These are phyloP conservation scores for Limnephilus lunatus DNA, from an alignment of 2,888 invertebrate genomes.

Conservation along the genomic window DNA sequence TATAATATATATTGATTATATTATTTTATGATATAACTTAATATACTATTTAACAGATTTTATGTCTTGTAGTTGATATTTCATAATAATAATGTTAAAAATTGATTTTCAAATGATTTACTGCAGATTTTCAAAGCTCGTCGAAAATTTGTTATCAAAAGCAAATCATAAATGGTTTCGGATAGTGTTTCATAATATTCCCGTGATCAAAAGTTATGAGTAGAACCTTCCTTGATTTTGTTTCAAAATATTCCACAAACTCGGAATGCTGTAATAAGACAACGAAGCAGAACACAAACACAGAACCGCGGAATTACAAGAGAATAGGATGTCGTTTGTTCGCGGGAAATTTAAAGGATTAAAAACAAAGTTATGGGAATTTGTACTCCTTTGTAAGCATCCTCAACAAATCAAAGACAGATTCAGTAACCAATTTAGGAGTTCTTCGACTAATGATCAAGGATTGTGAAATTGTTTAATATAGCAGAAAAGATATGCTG, in stretches of 20 bases:
- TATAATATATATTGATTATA: no score
- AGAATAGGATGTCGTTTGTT: not conserved
- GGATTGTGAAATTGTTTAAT: no score
- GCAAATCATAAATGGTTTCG: no score
- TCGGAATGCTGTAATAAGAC: not conserved
- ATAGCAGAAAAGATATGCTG: no score
- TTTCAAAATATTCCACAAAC: not conserved
- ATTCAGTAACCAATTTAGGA: not conserved
- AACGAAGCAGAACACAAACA: not conserved
- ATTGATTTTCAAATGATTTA: no score
- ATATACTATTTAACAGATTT: no score
- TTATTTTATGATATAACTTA: no score
- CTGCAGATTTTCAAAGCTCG: no score
- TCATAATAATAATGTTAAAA: no score
- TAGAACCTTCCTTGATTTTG: not conserved
- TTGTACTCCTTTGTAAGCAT: not conserved
- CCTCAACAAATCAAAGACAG: not conserved
- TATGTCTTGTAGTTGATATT: no score
- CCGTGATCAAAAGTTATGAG: not conserved
- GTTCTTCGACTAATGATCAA: no score
- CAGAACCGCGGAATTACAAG: not conserved
- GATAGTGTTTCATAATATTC: not conserved
- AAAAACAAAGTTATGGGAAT: not conserved
- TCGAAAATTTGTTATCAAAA: no score
- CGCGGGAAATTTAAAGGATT: not conserved